Evolutionary conservation across 2,888 invertebrate species (phyloP).

Genomic region (Athalia cordata): DNA sequence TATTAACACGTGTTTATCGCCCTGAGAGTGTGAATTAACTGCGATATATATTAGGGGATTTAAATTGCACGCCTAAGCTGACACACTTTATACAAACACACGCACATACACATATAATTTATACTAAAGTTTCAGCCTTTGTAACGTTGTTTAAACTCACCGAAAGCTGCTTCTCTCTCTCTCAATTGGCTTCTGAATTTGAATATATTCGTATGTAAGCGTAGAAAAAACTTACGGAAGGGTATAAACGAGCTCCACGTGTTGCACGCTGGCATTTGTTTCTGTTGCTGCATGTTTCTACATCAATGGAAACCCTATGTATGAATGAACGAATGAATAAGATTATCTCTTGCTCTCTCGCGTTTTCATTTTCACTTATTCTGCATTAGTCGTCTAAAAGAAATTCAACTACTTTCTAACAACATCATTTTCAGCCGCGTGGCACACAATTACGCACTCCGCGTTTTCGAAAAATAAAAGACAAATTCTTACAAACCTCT

Average conservation of each 20-base stretch:
- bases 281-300: no score
- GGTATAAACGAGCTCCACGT: conserved; percentile 19
- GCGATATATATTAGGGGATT: not conserved
- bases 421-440: no score
- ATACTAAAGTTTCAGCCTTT: no score
- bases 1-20: conserved; percentile 20
- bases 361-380: not conserved
- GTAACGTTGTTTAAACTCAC: no score
- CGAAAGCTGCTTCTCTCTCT: not conserved
- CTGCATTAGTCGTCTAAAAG: not conserved
- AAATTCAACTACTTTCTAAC: not conserved
- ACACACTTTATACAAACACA: not conserved
- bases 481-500: no score
- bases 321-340: conserved; percentile 30
- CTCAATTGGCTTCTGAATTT: not conserved
- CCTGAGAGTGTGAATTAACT: not conserved
- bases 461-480: no score
- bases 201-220: not conserved
- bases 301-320: conserved; percentile 17
- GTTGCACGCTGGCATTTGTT: not conserved
- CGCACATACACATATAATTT: not conserved
- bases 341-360: not conserved
- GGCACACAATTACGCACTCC: no score
- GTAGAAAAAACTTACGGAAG: not conserved
- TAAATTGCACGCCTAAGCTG: no score